A percentile compares a stretch with the other conserved stretches of the same genome.
Conservation (phyloP, 1,140 invertebrate species). For the Notospermus geniculatus region DNA sequence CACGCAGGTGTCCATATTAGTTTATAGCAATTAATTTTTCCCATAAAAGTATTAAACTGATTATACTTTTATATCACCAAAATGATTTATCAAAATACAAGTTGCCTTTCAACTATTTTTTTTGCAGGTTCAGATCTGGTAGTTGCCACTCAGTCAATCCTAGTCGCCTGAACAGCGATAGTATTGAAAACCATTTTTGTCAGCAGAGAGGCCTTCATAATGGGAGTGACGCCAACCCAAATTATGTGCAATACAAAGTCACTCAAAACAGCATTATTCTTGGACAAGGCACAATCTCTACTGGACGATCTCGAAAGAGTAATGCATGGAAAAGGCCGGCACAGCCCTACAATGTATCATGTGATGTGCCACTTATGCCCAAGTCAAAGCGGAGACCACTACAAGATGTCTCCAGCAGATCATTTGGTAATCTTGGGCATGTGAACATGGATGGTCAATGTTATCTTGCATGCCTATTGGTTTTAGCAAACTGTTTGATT, state of each 20-base stretch:
- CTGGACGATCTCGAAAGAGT: not conserved
- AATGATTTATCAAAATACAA: too few species aligned
- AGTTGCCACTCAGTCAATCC: too few species aligned
- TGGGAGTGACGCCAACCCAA: slow-evolving; percentile 22
- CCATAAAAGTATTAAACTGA: too few species aligned
- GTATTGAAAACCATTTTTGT: slow-evolving; percentile 23
- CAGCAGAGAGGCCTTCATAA: slow-evolving; percentile 22
- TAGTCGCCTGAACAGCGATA: too few species aligned
- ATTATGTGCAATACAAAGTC: slow-evolving; percentile 14
- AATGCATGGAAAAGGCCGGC: not conserved
- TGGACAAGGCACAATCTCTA: slow-evolving; percentile 14
- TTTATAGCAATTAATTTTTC: too few species aligned
- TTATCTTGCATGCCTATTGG: too few species aligned
- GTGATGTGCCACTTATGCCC: not conserved
- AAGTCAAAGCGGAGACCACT: not conserved
- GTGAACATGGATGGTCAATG: too few species aligned
- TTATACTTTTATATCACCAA: too few species aligned
- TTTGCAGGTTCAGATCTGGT: too few species aligned
- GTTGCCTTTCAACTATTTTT: too few species aligned
- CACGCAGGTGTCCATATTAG: too few species aligned
- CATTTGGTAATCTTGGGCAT: not conserved
- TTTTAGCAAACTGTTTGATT: too few species aligned
- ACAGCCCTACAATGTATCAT: not conserved
- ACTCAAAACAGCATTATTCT: slow-evolving; percentile 20
- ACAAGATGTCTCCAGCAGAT: not conserved